A percentile compares a stretch with the other conserved stretches of the same genome.
Evolutionary conservation across 1,140 invertebrate genomes (phyloP).

Genomic region (Drosophila albomicans): DNA sequence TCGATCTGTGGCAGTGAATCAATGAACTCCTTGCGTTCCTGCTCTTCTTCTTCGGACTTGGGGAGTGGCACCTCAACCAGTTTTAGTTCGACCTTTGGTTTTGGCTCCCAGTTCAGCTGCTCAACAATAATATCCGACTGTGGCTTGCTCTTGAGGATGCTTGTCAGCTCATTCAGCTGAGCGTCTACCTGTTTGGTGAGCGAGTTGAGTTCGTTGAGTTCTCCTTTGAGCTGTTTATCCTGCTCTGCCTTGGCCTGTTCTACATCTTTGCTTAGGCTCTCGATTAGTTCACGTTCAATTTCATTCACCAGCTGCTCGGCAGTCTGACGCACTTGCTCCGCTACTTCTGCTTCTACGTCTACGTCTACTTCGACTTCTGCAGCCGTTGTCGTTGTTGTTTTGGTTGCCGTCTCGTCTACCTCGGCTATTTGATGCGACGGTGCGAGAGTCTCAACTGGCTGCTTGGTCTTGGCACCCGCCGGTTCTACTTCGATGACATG

Average conservation of each 20-base stretch:
- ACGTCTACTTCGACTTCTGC: conserved; percentile 52
- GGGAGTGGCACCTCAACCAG: conserved; percentile 74
- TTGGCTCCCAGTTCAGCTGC: conserved; percentile 21
- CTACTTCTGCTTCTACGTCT: conserved; percentile 1
- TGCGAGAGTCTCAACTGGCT: conserved; percentile 60
- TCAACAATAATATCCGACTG: conserved; percentile 66
- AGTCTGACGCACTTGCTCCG: conserved; percentile 63
- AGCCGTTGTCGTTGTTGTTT: conserved; percentile 17
- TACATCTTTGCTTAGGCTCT: conserved; percentile 71
- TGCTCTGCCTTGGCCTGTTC: conserved; percentile 54
- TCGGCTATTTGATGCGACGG: conserved; percentile 71
- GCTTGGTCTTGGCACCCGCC: conserved; percentile 65
- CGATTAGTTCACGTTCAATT: conserved; percentile 74
- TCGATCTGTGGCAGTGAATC: conserved; percentile 79
- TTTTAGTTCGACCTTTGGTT: conserved; percentile 60
- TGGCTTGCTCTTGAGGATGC: conserved; percentile 74
- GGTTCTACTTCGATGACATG: conserved; percentile 80
- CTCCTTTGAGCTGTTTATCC: conserved; percentile 49
- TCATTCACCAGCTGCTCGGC: conserved; percentile 75
- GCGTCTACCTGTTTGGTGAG: conserved; percentile 74
- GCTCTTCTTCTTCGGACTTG: conserved; percentile 73
- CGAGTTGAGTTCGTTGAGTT: conserved; percentile 51
- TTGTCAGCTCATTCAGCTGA: conserved; percentile 78
- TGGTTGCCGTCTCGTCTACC: conserved; percentile 64
- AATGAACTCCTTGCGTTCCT: conserved; percentile 74